phyloP scores from a whole-genome alignment of 2,797 vertebrate genomes.

The Macroramphosus scolopax region DNA sequence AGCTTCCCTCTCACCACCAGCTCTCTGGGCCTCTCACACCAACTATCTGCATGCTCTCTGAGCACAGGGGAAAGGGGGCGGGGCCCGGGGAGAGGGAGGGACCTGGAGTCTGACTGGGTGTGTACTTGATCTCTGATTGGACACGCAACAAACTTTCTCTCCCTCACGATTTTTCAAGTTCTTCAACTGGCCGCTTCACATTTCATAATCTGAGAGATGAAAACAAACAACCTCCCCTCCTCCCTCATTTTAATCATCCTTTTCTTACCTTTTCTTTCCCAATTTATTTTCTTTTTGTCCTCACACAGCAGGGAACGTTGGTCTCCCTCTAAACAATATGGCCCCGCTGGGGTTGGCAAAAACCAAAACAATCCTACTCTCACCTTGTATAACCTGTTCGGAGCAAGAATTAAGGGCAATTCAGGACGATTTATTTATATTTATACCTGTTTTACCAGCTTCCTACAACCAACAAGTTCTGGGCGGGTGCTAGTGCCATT shows the following conservation, averaged over 20 bases:
- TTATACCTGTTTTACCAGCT: too few species aligned
- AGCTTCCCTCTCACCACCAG: constrained; percentile 57
- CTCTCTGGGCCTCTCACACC: constrained; percentile 65
- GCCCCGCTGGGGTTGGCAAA: neutral
- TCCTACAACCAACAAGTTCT: too few species aligned
- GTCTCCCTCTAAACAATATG: constrained; percentile 10
- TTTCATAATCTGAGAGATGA: constrained; percentile 62
- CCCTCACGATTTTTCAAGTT: constrained; percentile 43
- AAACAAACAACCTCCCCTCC: constrained; percentile 59
- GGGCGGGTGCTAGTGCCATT: too few species aligned
- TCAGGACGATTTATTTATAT: too few species aligned
- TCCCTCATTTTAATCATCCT: constrained; percentile 3
- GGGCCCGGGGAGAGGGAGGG: constrained; percentile 45
- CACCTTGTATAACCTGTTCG: too few species aligned
- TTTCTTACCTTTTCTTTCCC: constrained; percentile 7
- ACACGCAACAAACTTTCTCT: constrained; percentile 23
- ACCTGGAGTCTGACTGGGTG: constrained; percentile 18
- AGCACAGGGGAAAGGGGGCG: constrained; percentile 42
- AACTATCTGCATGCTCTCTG: constrained; percentile 59
- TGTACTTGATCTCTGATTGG: constrained; percentile 44
- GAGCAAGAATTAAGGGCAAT: too few species aligned
- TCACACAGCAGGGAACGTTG: constrained; percentile 8
- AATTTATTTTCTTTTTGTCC: constrained; percentile 20
- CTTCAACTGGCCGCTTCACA: constrained; percentile 47
- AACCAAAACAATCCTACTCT: constrained; percentile 5